Evolutionary conservation across 2,797 vertebrate genomes (phyloP).

Genomic region (Xenops minutus): DNA sequence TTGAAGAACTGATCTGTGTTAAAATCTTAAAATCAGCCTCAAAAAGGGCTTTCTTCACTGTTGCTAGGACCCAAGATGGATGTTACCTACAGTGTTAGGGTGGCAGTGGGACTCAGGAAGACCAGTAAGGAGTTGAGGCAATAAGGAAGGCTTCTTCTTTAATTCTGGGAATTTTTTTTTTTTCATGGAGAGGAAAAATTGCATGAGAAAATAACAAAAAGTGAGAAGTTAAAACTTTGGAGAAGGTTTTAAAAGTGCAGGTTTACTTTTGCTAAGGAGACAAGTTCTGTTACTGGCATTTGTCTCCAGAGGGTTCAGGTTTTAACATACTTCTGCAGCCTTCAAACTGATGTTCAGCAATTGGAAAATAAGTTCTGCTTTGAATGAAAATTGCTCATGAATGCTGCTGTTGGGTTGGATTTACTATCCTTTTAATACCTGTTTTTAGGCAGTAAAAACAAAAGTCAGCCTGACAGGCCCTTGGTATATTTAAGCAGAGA

Average conservation of each 20-base stretch:
- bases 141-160: neutral
- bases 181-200: neutral
- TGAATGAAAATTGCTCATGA: conserved; percentile 46
- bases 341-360: conserved; percentile 40
- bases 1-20: neutral
- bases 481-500: conserved; percentile 33
- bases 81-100: neutral
- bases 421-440: conserved; percentile 35
- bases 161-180: neutral
- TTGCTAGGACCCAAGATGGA: neutral
- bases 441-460: conserved; percentile 18
- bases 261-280: conserved; percentile 16
- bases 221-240: neutral
- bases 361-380: conserved; percentile 43
- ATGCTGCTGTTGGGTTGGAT: conserved; percentile 43
- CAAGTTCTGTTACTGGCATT: conserved; percentile 24
- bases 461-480: conserved; percentile 19
- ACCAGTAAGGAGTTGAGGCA: neutral
- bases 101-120: neutral
- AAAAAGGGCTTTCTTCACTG: neutral
- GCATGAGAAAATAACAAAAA: neutral
- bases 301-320: conserved; percentile 32
- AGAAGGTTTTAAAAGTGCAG: neutral
- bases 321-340: conserved; percentile 26
- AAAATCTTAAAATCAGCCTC: neutral